phyloP scores from a whole-genome alignment of 2,888 invertebrate genomes.

The Orthosia cruda region DNA sequence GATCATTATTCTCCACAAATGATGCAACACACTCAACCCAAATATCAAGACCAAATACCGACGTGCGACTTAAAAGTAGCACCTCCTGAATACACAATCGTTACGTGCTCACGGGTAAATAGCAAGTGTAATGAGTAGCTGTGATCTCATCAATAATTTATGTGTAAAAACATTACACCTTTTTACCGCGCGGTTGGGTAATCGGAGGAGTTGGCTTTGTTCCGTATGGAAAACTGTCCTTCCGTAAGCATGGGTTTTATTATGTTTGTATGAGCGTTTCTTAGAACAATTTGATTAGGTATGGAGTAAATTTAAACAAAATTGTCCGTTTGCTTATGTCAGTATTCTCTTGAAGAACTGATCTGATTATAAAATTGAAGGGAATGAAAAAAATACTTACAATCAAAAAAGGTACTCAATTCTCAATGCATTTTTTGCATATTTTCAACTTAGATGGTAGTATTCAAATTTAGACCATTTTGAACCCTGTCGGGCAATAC shows the following conservation, averaged over 20 bases:
- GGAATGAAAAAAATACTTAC: too few species aligned
- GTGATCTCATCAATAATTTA: conserved; percentile 60
- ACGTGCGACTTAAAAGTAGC: conserved; percentile 40
- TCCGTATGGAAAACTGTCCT: conserved; percentile 62
- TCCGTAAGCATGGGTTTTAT: conserved; percentile 25
- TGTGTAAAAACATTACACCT: conserved; percentile 62
- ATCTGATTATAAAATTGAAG: too few species aligned
- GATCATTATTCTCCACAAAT: conserved; percentile 2
- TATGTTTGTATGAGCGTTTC: too few species aligned
- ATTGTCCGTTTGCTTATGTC: too few species aligned
- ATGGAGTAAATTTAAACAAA: too few species aligned
- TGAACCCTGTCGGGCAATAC: too few species aligned
- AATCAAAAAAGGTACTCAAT: too few species aligned
- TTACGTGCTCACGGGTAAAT: conserved; percentile 45
- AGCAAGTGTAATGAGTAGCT: conserved; percentile 36
- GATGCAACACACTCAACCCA: conserved; percentile 27
- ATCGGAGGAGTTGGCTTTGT: conserved; percentile 22
- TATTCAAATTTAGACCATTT: too few species aligned
- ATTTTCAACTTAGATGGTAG: too few species aligned
- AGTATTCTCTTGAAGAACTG: too few species aligned
- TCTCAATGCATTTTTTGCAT: too few species aligned
- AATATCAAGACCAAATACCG: conserved; percentile 18
- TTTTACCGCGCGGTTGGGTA: conserved; percentile 55
- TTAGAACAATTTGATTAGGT: too few species aligned
- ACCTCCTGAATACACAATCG: conserved; percentile 24